Conservation (phyloP, 2,797 vertebrate species). For the Pseudochirops corinnae region DNA sequence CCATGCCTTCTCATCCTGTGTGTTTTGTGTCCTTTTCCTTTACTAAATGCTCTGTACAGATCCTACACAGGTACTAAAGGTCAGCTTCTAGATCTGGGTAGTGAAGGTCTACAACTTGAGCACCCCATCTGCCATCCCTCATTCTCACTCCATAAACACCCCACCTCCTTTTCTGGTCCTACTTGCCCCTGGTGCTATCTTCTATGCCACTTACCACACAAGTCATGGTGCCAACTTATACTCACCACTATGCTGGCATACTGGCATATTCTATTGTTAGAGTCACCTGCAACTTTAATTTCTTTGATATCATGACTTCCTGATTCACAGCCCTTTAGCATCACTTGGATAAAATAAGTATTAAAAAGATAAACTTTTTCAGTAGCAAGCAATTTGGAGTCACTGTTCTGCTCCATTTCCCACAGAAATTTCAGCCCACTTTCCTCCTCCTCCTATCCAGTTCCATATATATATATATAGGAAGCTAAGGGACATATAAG, state of each 20-base stretch:
- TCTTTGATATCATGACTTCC: neutral
- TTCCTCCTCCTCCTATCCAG: neutral
- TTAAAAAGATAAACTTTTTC: neutral
- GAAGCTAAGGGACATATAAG: neutral
- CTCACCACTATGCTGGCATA: neutral
- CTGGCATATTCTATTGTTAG: neutral
- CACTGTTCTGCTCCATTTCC: neutral
- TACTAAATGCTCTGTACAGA: neutral
- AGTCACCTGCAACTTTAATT: neutral
- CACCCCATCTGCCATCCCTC: neutral
- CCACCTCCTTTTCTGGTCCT: neutral
- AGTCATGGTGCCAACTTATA: neutral
- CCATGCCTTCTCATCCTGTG: neutral
- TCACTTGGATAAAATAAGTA: neutral
- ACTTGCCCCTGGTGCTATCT: neutral
- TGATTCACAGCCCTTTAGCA: neutral
- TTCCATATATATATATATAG: neutral
- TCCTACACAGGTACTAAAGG: neutral
- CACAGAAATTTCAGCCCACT: neutral
- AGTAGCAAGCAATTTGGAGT: neutral
- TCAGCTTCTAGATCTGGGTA: neutral
- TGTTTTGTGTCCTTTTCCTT: neutral
- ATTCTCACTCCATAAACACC: neutral
- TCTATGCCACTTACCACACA: neutral
- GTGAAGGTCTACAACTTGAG: neutral